A percentile compares a stretch with the other conserved stretches of the same genome.
Conservation (phyloP, 2,797 vertebrate genomes). For the Apogon hyalosoma region DNA sequence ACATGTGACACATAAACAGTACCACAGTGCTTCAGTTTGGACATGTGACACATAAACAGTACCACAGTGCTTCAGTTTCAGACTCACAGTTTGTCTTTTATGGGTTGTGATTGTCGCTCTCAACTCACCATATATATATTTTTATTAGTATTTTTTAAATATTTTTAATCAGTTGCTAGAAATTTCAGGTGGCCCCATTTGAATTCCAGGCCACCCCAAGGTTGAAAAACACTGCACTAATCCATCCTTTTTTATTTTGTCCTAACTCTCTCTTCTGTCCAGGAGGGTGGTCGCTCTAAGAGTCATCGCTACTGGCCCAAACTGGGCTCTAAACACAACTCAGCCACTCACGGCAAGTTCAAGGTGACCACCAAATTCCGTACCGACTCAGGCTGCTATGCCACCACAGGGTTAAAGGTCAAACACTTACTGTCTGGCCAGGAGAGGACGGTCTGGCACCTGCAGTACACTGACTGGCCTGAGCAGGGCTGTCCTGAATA, state of each 20-base stretch:
- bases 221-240: too few species aligned
- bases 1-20: too few species aligned
- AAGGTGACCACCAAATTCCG: slow-evolving; percentile 99
- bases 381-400: slow-evolving; percentile 96
- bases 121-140: too few species aligned
- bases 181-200: too few species aligned
- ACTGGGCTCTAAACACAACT: slow-evolving; percentile 97
- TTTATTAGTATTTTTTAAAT: too few species aligned
- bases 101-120: too few species aligned
- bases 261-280: slow-evolving; percentile 18
- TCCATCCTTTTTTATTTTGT: background rate
- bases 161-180: too few species aligned
- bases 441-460: slow-evolving; percentile 97
- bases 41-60: too few species aligned
- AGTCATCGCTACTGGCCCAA: slow-evolving; percentile 99
- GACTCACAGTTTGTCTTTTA: too few species aligned
- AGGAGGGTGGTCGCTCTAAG: slow-evolving; percentile 95
- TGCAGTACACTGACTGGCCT: slow-evolving; percentile 98
- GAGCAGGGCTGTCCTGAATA: slow-evolving; percentile 96
- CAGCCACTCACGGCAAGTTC: slow-evolving; percentile 96
- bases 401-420: slow-evolving; percentile 97
- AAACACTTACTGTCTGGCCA: slow-evolving; percentile 96
- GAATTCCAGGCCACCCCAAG: too few species aligned
- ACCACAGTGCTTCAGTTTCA: too few species aligned
- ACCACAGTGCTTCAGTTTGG: too few species aligned